phyloP scores from a whole-genome alignment of 2,888 invertebrate species.

The Cartodere bifasciata region DNA sequence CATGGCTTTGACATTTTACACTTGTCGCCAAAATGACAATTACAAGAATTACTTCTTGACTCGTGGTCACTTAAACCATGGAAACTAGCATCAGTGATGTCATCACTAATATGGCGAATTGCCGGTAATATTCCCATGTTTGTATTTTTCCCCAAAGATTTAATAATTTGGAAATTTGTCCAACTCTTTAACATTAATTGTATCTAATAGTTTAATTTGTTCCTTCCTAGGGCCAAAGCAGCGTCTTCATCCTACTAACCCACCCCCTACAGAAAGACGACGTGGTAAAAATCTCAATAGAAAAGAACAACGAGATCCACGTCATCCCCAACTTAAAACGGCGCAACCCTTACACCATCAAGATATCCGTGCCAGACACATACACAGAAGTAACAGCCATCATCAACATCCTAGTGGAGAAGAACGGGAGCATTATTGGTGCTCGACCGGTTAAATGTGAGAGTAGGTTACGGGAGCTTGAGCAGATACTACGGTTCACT shows the following conservation, averaged over 20 bases:
- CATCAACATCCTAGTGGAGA: constrained; percentile 68
- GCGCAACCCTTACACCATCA: constrained; percentile 73
- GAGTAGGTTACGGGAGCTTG: constrained; percentile 68
- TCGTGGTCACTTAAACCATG: too few relatives aligned
- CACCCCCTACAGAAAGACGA: constrained; percentile 69
- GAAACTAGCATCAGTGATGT: too few relatives aligned
- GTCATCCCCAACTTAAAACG: constrained; percentile 63
- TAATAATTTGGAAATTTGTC: too few relatives aligned
- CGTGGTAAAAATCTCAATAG: constrained; percentile 62
- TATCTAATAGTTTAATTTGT: constrained; percentile 10
- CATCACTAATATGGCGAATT: too few relatives aligned
- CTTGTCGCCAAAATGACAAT: too few relatives aligned
- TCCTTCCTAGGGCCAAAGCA: constrained; percentile 68
- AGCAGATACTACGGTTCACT: constrained; percentile 63
- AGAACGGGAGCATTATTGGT: constrained; percentile 68
- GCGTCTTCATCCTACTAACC: constrained; percentile 65
- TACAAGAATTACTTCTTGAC: too few relatives aligned
- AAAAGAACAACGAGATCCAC: constrained; percentile 62
- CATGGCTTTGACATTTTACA: too few relatives aligned
- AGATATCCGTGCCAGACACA: constrained; percentile 71
- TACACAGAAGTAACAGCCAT: constrained; percentile 73
- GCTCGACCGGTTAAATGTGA: constrained; percentile 80
- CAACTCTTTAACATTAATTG: neutral
- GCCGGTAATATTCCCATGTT: too few relatives aligned
- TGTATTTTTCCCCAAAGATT: too few relatives aligned